These are phyloP conservation scores for Tringa solitaria DNA, from an alignment of 2,113 vertebrate species.

Conservation along the genomic window DNA sequence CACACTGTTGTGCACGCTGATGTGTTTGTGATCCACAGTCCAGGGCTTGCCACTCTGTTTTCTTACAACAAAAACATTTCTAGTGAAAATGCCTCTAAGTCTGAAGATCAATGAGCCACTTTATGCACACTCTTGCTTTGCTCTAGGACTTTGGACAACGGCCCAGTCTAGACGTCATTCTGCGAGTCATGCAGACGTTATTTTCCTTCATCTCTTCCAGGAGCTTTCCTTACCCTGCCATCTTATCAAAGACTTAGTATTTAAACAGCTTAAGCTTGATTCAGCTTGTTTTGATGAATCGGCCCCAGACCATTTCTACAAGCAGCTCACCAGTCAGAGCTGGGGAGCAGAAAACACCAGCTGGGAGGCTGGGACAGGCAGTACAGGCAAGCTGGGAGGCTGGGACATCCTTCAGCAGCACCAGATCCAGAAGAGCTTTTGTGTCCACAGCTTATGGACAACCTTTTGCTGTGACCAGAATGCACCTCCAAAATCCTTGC, in stretches of 20 bases:
- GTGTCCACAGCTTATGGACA: not conserved
- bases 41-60: not conserved
- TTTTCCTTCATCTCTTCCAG: constrained; percentile 12
- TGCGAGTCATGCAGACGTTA: not conserved
- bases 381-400: not conserved
- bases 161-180: not conserved
- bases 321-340: not conserved
- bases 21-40: not conserved
- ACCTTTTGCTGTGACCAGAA: not conserved
- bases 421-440: not conserved
- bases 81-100: not conserved
- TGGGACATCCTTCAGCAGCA: not conserved
- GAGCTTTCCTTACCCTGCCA: not conserved
- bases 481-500: not conserved
- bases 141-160: not conserved
- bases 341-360: not conserved
- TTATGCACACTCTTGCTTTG: not conserved
- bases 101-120: not conserved
- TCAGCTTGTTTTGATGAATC: not conserved
- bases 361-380: not conserved
- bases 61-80: not conserved
- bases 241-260: constrained; percentile 26
- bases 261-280: not conserved
- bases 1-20: not conserved
- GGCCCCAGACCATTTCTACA: not conserved